These are phyloP conservation scores for Lepeophtheirus nordmannii DNA, from an alignment of 2,888 invertebrate genomes.

Conservation along the genomic window DNA sequence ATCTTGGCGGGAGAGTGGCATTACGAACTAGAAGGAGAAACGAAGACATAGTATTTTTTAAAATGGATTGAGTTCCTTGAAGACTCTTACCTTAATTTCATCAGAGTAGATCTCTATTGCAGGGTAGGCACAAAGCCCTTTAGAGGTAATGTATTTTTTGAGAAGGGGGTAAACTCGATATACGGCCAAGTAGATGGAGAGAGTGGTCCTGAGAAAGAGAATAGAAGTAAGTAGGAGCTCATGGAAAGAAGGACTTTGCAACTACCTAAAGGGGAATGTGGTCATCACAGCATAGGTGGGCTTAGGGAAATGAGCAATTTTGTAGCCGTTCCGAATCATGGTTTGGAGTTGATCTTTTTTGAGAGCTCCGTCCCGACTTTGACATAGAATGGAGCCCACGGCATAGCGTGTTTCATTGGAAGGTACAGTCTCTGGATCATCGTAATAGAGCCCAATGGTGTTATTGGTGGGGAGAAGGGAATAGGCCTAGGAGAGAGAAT, in stretches of 20 bases:
- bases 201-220: constrained; percentile 29
- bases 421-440: constrained; percentile 32
- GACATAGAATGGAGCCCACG: constrained; percentile 34
- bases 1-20: constrained; percentile 36
- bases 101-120: constrained; percentile 34
- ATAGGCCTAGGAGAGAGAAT: constrained; percentile 27
- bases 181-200: constrained; percentile 36
- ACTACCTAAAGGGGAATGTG: constrained; percentile 33
- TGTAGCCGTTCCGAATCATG: constrained; percentile 33
- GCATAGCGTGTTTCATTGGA: constrained; percentile 8
- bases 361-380: constrained; percentile 27
- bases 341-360: constrained; percentile 27
- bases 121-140: constrained; percentile 36
- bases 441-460: constrained; percentile 37
- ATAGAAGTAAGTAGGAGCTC: no score
- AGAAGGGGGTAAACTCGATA: constrained; percentile 35
- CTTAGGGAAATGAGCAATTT: constrained; percentile 33
- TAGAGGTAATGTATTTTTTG: constrained; percentile 32
- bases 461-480: constrained; percentile 32
- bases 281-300: constrained; percentile 35
- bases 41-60: no score
- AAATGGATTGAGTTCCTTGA: background rate
- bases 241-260: no score
- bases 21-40: constrained; percentile 31
- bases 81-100: background rate